A percentile compares a stretch with the other conserved stretches of the same genome.
Evolutionary conservation across 2,888 invertebrate species (phyloP).

Genomic region (Oegoconia quadripuncta): DNA sequence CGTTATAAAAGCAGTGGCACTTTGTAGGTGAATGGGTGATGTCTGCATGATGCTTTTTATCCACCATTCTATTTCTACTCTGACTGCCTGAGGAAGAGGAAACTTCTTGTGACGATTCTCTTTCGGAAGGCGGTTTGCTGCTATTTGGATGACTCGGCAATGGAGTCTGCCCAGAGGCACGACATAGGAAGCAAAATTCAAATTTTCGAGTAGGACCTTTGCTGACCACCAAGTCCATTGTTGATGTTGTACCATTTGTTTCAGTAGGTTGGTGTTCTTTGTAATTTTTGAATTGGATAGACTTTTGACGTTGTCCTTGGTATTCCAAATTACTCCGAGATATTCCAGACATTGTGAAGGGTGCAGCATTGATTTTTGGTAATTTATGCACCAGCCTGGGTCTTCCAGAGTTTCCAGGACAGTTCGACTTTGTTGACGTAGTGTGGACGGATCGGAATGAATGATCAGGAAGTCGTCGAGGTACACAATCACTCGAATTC

Average conservation of each 20-base stretch:
- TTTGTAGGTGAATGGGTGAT: conserved; percentile 5
- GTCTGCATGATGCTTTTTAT: background rate
- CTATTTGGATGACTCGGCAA: conserved; percentile 13
- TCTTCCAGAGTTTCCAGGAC: background rate
- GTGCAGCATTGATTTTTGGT: conserved; percentile 1
- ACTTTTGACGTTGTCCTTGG: conserved; percentile 6
- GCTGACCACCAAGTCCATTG: conserved; percentile 1
- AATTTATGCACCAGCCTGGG: conserved; percentile 18
- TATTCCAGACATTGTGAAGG: conserved; percentile 9
- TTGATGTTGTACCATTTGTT: too few species aligned
- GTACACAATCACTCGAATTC: conserved; percentile 8
- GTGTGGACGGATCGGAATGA: conserved; percentile 8
- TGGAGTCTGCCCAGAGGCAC: conserved; percentile 13
- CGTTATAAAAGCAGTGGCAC: conserved; percentile 10
- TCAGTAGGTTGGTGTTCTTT: too few species aligned
- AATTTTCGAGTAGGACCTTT: background rate
- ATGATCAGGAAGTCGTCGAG: conserved; percentile 19
- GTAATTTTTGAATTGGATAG: conserved; percentile 3
- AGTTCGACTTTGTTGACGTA: background rate
- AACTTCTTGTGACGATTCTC: conserved; percentile 1
- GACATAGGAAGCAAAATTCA: conserved; percentile 1
- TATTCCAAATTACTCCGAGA: conserved; percentile 18
- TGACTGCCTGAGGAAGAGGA: conserved; percentile 2
- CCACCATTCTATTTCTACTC: conserved; percentile 13
- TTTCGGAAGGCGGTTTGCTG: conserved; percentile 14